phyloP scores from a whole-genome alignment of 1,140 invertebrate species.

The Drosophila burlai region DNA sequence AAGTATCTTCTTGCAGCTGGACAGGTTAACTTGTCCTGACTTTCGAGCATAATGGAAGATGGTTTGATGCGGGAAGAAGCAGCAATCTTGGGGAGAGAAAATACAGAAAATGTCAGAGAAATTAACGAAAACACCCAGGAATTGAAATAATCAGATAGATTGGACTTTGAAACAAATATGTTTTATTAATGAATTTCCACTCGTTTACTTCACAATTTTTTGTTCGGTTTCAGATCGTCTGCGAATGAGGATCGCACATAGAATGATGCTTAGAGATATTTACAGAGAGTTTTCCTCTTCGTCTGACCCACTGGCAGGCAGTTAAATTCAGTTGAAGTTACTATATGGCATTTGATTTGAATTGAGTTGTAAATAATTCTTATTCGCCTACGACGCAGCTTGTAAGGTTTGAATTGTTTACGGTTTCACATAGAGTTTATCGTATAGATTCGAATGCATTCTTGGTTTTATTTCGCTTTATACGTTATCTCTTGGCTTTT shows the following conservation, averaged over 20 bases:
- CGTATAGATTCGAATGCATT: slow-evolving; percentile 65
- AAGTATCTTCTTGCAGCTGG: slow-evolving; percentile 13
- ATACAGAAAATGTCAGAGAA: background rate
- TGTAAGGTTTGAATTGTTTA: slow-evolving; percentile 49
- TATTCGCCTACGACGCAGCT: slow-evolving; percentile 54
- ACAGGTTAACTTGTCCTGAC: slow-evolving; percentile 28
- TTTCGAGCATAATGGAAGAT: slow-evolving; percentile 35
- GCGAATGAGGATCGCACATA: slow-evolving; percentile 49
- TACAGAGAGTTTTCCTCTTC: slow-evolving; percentile 61
- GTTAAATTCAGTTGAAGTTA: slow-evolving; percentile 79
- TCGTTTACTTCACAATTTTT: slow-evolving; percentile 68
- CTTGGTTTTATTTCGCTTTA: slow-evolving; percentile 35
- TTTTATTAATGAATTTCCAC: slow-evolving; percentile 73
- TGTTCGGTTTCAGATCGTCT: slow-evolving; percentile 53
- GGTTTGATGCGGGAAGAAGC: background rate
- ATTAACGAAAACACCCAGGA: background rate
- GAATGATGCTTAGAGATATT: slow-evolving; percentile 79
- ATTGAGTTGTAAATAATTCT: slow-evolving; percentile 51
- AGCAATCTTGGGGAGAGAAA: background rate
- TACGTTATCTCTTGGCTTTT: slow-evolving; percentile 36
- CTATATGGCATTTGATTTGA: slow-evolving; percentile 76
- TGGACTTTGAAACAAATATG: slow-evolving; percentile 80
- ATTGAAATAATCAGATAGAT: background rate
- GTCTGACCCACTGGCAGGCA: slow-evolving; percentile 29
- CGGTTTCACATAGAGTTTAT: slow-evolving; percentile 53